These are phyloP conservation scores for Heliconius sara DNA, from an alignment of 2,888 invertebrate genomes.

Conservation along the genomic window DNA sequence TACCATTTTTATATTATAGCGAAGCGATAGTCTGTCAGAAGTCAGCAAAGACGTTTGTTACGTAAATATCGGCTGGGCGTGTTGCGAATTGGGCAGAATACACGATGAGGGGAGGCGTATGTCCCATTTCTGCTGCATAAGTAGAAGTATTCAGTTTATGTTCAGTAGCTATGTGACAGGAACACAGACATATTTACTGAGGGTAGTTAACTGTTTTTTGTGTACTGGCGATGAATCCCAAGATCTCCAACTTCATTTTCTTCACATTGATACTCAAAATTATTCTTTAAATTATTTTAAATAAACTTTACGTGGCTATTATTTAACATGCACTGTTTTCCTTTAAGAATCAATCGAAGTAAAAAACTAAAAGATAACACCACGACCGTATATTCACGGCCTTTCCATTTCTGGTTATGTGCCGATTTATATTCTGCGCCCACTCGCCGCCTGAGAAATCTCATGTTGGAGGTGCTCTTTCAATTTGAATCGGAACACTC, in stretches of 20 bases:
- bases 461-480: slow-evolving; percentile 84
- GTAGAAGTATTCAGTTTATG: slow-evolving; percentile 72
- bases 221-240: slow-evolving; percentile 29
- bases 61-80: slow-evolving; percentile 81
- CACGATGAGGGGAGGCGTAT: slow-evolving; percentile 77
- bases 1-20: slow-evolving; percentile 43
- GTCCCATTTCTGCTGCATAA: slow-evolving; percentile 71
- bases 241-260: not conserved
- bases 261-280: not conserved
- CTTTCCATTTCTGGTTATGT: slow-evolving; percentile 82
- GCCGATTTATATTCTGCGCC: slow-evolving; percentile 84
- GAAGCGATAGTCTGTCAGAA: slow-evolving; percentile 70
- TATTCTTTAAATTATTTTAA: not conserved
- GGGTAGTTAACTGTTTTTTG: slow-evolving; percentile 38
- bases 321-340: not conserved
- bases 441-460: slow-evolving; percentile 84
- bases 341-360: not conserved
- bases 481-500: slow-evolving; percentile 85
- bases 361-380: slow-evolving; percentile 57
- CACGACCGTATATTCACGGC: slow-evolving; percentile 79
- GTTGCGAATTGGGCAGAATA: slow-evolving; percentile 81
- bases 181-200: slow-evolving; percentile 42
- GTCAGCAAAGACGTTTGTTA: slow-evolving; percentile 76
- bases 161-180: slow-evolving; percentile 53
- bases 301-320: not conserved